Evolutionary conservation across 2,888 invertebrate genomes (phyloP).

Genomic region (Synergus itoensis): DNA sequence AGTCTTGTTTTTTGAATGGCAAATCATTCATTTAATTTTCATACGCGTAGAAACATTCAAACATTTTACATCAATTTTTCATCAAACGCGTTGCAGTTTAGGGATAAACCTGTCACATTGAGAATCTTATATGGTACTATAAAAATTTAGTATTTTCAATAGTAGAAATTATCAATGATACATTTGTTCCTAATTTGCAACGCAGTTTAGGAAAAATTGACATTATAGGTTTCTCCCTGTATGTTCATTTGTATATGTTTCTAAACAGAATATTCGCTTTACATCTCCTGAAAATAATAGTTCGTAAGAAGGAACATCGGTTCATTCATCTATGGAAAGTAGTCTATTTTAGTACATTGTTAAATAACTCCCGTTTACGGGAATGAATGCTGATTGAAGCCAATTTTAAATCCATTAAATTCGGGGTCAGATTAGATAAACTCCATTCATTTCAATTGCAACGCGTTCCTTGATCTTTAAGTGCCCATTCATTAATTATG

Average conservation of each 20-base stretch:
- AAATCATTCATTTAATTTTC: background rate
- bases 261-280: background rate
- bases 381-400: constrained; percentile 2
- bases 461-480: constrained; percentile 13
- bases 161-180: too few species aligned
- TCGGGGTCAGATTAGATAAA: constrained; percentile 20
- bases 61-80: too few species aligned
- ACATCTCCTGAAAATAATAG: background rate
- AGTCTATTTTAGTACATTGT: background rate
- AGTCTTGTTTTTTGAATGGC: background rate
- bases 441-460: constrained; percentile 5
- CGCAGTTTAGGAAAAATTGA: too few species aligned
- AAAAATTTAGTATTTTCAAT: too few species aligned
- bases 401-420: constrained; percentile 23
- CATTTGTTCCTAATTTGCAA: too few species aligned
- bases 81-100: too few species aligned
- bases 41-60: too few species aligned
- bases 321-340: background rate
- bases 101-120: too few species aligned
- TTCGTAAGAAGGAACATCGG: background rate
- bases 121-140: too few species aligned
- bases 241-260: background rate
- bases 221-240: too few species aligned
- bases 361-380: constrained; percentile 1
- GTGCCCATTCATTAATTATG: background rate